These are phyloP conservation scores for Drosophila bocqueti DNA, from an alignment of 1,140 invertebrate genomes.

Conservation along the genomic window DNA sequence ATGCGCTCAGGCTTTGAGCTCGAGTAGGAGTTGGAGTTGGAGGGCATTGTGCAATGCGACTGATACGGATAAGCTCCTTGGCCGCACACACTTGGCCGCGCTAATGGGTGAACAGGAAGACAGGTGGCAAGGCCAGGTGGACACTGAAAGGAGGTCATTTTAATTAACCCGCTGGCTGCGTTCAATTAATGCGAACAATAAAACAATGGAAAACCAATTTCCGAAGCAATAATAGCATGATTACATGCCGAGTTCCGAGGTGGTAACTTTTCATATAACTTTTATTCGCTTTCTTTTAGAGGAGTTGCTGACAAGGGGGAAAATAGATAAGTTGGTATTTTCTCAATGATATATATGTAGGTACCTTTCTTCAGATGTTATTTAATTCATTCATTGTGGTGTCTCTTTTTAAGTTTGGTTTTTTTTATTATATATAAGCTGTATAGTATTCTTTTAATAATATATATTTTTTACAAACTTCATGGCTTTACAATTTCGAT, in stretches of 20 bases:
- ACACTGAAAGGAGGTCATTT: constrained; percentile 19
- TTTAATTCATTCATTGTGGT: neutral
- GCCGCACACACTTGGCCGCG: constrained; percentile 34
- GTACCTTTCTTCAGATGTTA: too few relatives aligned
- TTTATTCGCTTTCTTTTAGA: neutral
- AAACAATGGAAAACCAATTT: constrained; percentile 45
- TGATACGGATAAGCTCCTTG: constrained; percentile 47
- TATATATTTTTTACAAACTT: neutral
- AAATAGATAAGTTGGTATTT: neutral
- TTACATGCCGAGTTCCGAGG: neutral
- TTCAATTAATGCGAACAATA: constrained; percentile 37
- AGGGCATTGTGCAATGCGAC: constrained; percentile 24
- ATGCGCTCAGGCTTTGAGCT: constrained; percentile 23
- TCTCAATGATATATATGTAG: neutral
- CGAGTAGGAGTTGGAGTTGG: neutral
- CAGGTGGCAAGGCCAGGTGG: neutral
- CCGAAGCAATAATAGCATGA: constrained; percentile 32
- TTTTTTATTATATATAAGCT: neutral
- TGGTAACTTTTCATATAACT: constrained; percentile 6
- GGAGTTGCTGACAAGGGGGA: too few relatives aligned
- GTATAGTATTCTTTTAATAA: neutral
- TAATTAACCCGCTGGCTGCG: constrained; percentile 31
- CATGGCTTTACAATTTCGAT: too few relatives aligned
- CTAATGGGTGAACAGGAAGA: constrained; percentile 37
- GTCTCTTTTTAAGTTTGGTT: too few relatives aligned